Base-by-base conservation (phyloP, 2,797 vertebrate genomes). In the Sphaeramia orbicularis region DNA sequence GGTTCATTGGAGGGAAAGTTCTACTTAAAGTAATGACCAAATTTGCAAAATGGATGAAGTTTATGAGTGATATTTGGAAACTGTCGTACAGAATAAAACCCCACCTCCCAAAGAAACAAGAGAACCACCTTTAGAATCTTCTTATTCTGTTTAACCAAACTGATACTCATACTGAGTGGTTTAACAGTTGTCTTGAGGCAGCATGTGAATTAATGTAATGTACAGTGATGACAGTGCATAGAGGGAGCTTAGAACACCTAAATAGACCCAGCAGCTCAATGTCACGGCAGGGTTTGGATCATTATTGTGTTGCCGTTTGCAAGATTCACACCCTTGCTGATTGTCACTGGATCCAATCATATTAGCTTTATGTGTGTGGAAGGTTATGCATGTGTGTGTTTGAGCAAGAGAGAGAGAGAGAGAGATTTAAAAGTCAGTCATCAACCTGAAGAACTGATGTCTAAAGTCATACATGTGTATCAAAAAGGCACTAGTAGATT, bases 131-230 rank as follows among this genome's bases (percentile, higher is more conserved):
- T 10, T 36, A 54, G 65, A 37, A 60, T 36, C 9, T 35, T 18
- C 9, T 8, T n/a, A 40, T 14, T 27, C 2, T 49, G 35, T 10
- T 24, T 13, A 35, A n/a, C 35, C 14, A 0, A 27, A n/a, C 32
- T 10, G 37, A 75, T 53, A 52, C 55, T 49, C 21, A 42, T 49
- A 44, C 51, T 54, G 52, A 61, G 77, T 61, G 65, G 45, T 35
- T 55, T 42, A 66, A 59, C 40, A 10, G 52, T 59, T 64, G 16
- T 48, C 15, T 58, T 53, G 47, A 59, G 65, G 56, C 55, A 45
- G 16, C 56, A 45, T 51, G 10, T 42, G 49, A 67, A 2, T 21
- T 41, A 56, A 27, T 13, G 21, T 24, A 24, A 24, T 24, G 21
- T 24, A 49, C 47, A 52, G 15, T n/a, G n/a, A 52, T 49, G 51